These are phyloP conservation scores for Syngnathus scovelli DNA, from an alignment of 2,113 vertebrate species.

Conservation along the genomic window DNA sequence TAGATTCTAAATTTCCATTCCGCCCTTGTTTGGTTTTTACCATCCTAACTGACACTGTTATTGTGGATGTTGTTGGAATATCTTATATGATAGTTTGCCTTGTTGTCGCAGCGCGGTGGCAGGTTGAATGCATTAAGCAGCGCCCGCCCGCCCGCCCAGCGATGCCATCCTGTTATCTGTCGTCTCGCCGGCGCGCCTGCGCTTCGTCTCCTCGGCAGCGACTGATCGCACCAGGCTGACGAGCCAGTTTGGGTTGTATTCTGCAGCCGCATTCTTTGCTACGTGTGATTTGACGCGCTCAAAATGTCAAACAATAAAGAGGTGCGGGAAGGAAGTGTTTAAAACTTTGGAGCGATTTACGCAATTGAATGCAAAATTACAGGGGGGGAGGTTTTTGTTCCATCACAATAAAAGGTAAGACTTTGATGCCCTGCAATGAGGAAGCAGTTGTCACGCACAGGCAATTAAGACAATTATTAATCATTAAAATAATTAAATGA, in stretches of 20 bases:
- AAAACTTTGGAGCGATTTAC: constrained; percentile 51
- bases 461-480: no score
- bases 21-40: constrained; percentile 50
- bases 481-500: no score
- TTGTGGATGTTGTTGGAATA: constrained; percentile 57
- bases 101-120: constrained; percentile 68
- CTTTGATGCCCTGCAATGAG: background rate
- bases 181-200: constrained; percentile 66
- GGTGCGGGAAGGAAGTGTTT: constrained; percentile 40
- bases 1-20: constrained; percentile 55
- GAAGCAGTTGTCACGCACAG: no score
- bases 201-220: constrained; percentile 56
- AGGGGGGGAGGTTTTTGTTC: constrained; percentile 34
- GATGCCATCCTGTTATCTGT: constrained; percentile 62
- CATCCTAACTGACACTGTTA: constrained; percentile 44
- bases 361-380: constrained; percentile 27
- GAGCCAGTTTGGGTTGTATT: constrained; percentile 63
- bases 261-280: constrained; percentile 39
- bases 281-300: constrained; percentile 48
- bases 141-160: constrained; percentile 24
- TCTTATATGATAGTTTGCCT: constrained; percentile 67
- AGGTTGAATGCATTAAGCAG: constrained; percentile 70
- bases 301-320: constrained; percentile 27
- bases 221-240: constrained; percentile 71
- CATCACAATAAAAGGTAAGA: constrained; percentile 29